phyloP scores from a whole-genome alignment of 2,797 vertebrate species.

The Anguilla marmorata region DNA sequence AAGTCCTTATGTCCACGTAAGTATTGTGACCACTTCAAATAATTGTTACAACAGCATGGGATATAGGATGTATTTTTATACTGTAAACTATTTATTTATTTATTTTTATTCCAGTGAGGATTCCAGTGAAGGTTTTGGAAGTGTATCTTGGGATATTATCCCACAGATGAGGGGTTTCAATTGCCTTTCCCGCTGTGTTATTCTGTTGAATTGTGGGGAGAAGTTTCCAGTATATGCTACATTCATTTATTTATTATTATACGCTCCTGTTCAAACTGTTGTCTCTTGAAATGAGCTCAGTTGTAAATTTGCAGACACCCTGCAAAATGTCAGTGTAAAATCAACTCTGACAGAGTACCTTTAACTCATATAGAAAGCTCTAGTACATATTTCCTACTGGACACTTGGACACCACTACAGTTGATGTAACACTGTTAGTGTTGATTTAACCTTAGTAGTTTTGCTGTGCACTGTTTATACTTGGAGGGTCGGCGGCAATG shows the following conservation, averaged over 20 bases:
- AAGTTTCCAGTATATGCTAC: not conserved
- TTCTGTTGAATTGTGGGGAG: not conserved
- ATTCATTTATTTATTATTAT: not conserved
- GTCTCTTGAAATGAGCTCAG: not conserved
- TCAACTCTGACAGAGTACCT: not conserved
- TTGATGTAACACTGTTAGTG: not conserved
- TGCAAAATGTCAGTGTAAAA: not conserved
- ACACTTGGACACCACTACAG: not conserved
- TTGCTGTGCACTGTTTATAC: not conserved
- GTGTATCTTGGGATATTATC: not conserved
- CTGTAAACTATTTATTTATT: not conserved
- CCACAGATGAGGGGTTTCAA: not conserved
- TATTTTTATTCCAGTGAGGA: not conserved
- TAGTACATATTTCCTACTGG: not conserved
- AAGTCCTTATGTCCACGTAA: slow-evolving; percentile 16
- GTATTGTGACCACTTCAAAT: not conserved
- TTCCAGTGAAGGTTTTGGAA: not conserved
- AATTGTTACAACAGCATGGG: not conserved
- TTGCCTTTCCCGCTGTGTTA: not conserved
- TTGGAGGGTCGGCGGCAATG: not conserved
- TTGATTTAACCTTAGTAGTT: not conserved
- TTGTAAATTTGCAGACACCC: not conserved
- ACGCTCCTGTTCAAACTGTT: not conserved
- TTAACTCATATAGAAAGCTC: not conserved
- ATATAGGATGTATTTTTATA: not conserved